phyloP scores from a whole-genome alignment of 2,888 invertebrate species.

The Biston betularia region DNA sequence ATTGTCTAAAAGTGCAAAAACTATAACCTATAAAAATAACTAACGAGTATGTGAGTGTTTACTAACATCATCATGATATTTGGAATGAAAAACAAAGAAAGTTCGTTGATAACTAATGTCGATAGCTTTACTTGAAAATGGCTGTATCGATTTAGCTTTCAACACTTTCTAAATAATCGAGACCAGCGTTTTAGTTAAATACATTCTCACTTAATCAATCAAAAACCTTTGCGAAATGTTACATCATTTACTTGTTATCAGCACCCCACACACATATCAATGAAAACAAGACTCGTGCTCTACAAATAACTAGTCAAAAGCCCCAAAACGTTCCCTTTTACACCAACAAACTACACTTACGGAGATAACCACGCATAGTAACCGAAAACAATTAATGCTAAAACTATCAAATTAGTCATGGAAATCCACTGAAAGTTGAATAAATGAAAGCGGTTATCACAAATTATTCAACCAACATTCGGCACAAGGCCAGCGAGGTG shows the following conservation, averaged over 20 bases:
- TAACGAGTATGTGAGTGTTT: no score
- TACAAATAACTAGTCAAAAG: constrained; percentile 4
- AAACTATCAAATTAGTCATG: constrained; percentile 66
- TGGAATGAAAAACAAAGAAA: no score
- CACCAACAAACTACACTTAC: constrained; percentile 8
- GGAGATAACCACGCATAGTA: constrained; percentile 16
- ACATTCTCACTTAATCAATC: background rate
- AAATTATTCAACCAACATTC: constrained; percentile 82
- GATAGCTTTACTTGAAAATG: no score
- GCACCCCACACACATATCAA: background rate
- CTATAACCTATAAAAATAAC: no score
- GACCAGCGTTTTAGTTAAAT: no score
- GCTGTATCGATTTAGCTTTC: no score
- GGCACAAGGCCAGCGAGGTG: constrained; percentile 77
- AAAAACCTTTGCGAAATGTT: background rate
- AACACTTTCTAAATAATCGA: no score
- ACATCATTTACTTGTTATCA: background rate
- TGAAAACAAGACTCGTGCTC: background rate
- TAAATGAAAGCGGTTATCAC: constrained; percentile 81
- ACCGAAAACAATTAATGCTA: constrained; percentile 45
- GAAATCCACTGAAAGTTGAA: constrained; percentile 70
- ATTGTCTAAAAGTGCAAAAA: no score
- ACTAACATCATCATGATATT: no score
- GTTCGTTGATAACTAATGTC: no score
- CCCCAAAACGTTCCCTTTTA: constrained; percentile 12